Evolutionary conservation across 2,797 vertebrate species (phyloP), one percentile per base, ranked within the genome.

Genomic region (Neopelma chrysocephalum): DNA sequence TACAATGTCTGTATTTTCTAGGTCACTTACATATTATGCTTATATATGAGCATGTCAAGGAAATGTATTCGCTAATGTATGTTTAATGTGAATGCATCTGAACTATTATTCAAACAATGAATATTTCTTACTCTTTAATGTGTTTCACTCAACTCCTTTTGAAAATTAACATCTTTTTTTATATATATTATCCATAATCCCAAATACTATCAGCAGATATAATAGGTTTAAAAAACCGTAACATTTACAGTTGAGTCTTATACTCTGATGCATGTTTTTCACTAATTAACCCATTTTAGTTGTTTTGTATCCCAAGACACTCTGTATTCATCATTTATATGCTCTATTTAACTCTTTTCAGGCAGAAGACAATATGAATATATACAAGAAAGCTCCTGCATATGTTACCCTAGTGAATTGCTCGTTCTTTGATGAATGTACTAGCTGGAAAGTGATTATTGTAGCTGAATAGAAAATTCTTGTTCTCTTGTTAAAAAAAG

Each of bases 261-360:
- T 94, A 45, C 21, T 75, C 62, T 54, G 42, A 89, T 97, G 97
- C 97, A 95, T 98, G 98, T 97, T 98, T 97, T 97, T 97, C 97
- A 81, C 88, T 98, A 98, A 98, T 98, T 98, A 98, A 98, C 97
- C 97, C 94, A 97, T 98, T 98, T 98, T 97, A 81, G 45, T 76
- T 92, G 61, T 85, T 94, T 87, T 77, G 62, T 97, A 96, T 98
- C 93, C 92, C 96, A 95, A 95, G 96, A 96, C 96, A 87, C 96
- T 96, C 86, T 90, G 88, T 95, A 98, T 98, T 89, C 98, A 97
- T 97, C 97, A 92, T 97, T 98, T 97, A 94, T 97, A 98, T 88
- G 97, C 97, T 98, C 98, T 97, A 97, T 98, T 98, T 98, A 96
- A 97, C 97, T 97, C 93, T 98, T 97, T 97, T 97, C 92, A 95